These are phyloP conservation scores for Stylophora pistillata DNA, from an alignment of 64 coral and sea anemone species.

Conservation along the genomic window DNA sequence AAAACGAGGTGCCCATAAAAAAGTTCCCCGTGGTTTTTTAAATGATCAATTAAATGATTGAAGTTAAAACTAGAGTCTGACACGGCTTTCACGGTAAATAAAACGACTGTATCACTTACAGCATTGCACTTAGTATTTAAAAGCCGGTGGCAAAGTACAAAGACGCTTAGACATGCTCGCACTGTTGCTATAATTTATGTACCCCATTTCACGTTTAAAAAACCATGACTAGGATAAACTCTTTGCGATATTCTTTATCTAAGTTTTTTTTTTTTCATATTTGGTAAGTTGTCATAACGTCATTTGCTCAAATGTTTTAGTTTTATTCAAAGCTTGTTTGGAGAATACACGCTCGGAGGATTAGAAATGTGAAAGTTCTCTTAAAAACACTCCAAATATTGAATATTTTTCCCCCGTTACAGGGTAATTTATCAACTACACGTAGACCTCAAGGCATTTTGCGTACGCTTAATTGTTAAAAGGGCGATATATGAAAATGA, in stretches of 20 bases:
- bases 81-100: not conserved
- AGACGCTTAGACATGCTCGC: too few relatives aligned
- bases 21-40: not conserved
- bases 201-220: too few relatives aligned
- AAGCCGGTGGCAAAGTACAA: not conserved
- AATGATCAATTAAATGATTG: not conserved
- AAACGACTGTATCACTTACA: too few relatives aligned
- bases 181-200: too few relatives aligned
- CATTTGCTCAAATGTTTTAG: not conserved
- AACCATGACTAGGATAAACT: too few relatives aligned
- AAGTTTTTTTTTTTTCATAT: not conserved
- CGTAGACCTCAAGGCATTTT: not conserved
- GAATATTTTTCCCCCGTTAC: too few relatives aligned
- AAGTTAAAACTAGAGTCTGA: not conserved
- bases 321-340: not conserved
- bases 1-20: not conserved
- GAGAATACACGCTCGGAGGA: too few relatives aligned
- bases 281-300: not conserved
- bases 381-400: too few relatives aligned
- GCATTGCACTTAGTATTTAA: too few relatives aligned
- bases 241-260: too few relatives aligned
- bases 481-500: not conserved
- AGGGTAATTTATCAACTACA: too few relatives aligned
- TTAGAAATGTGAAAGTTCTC: too few relatives aligned
- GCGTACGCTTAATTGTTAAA: not conserved